Conservation (phyloP, 2,888 invertebrate species). For the Itoplectis maculator region DNA sequence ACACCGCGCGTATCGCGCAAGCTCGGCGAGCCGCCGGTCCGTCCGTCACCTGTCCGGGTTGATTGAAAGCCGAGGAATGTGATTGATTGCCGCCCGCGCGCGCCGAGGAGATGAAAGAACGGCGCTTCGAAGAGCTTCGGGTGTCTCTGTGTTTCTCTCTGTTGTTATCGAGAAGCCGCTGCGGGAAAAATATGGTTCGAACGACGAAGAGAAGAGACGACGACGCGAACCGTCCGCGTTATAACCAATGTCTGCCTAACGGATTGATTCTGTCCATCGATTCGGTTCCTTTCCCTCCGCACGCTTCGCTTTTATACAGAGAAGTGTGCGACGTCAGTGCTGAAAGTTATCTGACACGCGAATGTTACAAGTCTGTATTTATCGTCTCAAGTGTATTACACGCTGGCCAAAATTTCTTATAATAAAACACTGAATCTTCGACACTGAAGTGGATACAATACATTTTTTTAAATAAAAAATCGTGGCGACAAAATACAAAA, state of each 20-base stretch:
- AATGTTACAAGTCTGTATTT: too few relatives aligned
- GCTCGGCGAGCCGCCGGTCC: conserved; percentile 15
- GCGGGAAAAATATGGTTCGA: conserved; percentile 38
- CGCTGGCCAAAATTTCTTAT: too few relatives aligned
- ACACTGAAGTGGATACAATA: too few relatives aligned
- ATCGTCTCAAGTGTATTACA: too few relatives aligned
- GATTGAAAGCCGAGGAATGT: conserved; percentile 64
- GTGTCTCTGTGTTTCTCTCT: conserved; percentile 51
- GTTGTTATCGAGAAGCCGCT: conserved; percentile 42
- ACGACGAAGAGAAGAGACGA: too few relatives aligned
- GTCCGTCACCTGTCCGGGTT: conserved; percentile 31
- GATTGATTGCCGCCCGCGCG: conserved; percentile 65
- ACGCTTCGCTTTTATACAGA: background rate
- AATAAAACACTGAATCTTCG: too few relatives aligned
- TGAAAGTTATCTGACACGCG: too few relatives aligned
- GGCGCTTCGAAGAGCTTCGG: conserved; percentile 51
- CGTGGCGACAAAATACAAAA: too few relatives aligned
- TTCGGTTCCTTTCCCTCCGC: background rate
- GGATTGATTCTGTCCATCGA: conserved; percentile 40
- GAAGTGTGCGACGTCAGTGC: too few relatives aligned
- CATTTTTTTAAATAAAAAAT: background rate
- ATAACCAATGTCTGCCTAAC: conserved; percentile 31
- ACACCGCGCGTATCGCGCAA: conserved; percentile 57
- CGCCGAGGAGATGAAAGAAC: conserved; percentile 50
- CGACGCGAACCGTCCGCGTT: conserved; percentile 31